Conservation (phyloP, 1,140 invertebrate species). For the Drosophila hydei region DNA sequence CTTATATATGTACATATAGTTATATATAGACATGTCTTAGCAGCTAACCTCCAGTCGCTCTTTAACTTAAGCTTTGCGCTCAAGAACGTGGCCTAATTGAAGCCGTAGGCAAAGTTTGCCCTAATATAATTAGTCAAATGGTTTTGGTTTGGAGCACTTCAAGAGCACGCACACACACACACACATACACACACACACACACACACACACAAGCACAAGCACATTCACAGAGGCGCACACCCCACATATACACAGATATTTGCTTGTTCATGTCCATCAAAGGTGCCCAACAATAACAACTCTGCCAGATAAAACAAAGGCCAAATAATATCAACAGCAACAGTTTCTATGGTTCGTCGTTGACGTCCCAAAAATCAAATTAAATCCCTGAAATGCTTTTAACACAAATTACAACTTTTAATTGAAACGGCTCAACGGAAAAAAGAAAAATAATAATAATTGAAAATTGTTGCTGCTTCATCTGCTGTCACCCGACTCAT, state of each 20-base stretch:
- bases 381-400: slow-evolving; percentile 67
- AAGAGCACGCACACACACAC: slow-evolving; percentile 12
- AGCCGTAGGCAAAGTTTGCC: slow-evolving; percentile 47
- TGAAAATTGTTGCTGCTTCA: slow-evolving; percentile 5
- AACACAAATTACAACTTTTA: slow-evolving; percentile 60
- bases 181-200: slow-evolving; percentile 2
- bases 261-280: neutral
- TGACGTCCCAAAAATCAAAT: slow-evolving; percentile 26
- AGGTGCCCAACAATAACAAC: neutral
- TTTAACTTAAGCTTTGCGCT: neutral
- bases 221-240: no score
- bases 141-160: slow-evolving; percentile 17
- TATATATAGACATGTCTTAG: neutral
- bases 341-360: slow-evolving; percentile 2
- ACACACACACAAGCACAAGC: slow-evolving; percentile 1
- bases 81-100: slow-evolving; percentile 50
- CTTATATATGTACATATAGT: neutral
- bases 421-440: slow-evolving; percentile 34
- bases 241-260: no score
- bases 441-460: neutral
- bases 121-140: slow-evolving; percentile 65
- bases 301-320: slow-evolving; percentile 3
- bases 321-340: slow-evolving; percentile 13
- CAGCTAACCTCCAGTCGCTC: neutral
- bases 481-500: neutral